phyloP scores from a whole-genome alignment of 2,113 vertebrate genomes.

The Myiozetetes cayanensis region DNA sequence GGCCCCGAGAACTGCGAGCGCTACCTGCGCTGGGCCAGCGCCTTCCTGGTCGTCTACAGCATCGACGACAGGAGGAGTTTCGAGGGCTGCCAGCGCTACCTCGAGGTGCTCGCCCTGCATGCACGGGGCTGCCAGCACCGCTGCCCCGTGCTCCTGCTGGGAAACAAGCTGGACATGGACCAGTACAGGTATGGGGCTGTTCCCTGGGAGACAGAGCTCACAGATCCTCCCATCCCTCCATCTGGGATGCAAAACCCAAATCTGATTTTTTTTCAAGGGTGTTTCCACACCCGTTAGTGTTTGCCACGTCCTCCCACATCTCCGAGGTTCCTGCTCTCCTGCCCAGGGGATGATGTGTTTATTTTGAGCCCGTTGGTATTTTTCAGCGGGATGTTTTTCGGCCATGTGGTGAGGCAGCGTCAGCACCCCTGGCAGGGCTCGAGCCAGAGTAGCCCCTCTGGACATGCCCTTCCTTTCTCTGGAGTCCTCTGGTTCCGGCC shows the following conservation, averaged over 20 bases:
- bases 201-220: background rate
- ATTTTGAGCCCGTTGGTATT: background rate
- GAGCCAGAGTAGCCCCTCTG: background rate
- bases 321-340: background rate
- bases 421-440: background rate
- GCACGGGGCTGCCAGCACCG: constrained; percentile 70
- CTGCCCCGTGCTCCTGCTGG: constrained; percentile 80
- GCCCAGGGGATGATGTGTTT: background rate
- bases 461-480: background rate
- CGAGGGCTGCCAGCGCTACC: constrained; percentile 79
- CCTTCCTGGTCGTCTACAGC: constrained; percentile 88
- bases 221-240: background rate
- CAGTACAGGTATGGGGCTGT: constrained; percentile 80
- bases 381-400: background rate
- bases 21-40: constrained; percentile 86
- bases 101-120: constrained; percentile 77
- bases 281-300: background rate
- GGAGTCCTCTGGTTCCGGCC: background rate
- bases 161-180: constrained; percentile 94
- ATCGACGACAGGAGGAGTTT: constrained; percentile 83
- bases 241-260: background rate
- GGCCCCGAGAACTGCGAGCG: constrained; percentile 85
- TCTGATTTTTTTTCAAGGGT: background rate
- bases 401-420: background rate
- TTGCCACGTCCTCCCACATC: background rate